Evolutionary conservation across 2,888 invertebrate species (phyloP).

Genomic region (Caenorhabditis sp.): DNA sequence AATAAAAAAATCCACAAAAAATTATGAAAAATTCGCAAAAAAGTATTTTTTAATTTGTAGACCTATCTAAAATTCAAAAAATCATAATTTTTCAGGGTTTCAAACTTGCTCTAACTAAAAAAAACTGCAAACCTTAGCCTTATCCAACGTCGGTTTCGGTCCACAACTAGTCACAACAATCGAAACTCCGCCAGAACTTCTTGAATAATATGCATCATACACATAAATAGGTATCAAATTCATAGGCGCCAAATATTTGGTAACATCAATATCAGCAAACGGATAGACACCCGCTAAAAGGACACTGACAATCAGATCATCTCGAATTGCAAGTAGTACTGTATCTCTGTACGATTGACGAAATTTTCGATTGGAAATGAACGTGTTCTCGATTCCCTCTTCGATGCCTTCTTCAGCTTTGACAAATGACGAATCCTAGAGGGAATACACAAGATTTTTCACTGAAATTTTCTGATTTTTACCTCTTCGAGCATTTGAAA

Average conservation of each 20-base stretch:
- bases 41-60: too few relatives aligned
- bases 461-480: background rate
- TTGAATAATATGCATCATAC: constrained; percentile 9
- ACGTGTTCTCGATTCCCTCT: constrained; percentile 21
- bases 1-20: too few relatives aligned
- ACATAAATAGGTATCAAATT: constrained; percentile 2
- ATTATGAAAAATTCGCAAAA: too few relatives aligned
- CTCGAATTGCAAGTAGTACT: constrained; percentile 17
- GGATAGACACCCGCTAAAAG: constrained; percentile 30
- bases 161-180: constrained; percentile 1
- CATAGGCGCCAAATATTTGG: background rate
- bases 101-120: too few relatives aligned
- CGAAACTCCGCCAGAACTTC: constrained; percentile 2
- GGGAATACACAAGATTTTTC: background rate
- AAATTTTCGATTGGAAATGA: constrained; percentile 10
- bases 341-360: constrained; percentile 13
- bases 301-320: constrained; percentile 18
- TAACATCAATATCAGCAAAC: constrained; percentile 21
- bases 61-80: too few relatives aligned
- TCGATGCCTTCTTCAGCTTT: constrained; percentile 27
- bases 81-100: too few relatives aligned
- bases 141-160: constrained; percentile 14
- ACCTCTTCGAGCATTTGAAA: constrained; percentile 34
- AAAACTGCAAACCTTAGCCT: constrained; percentile 9
- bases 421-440: constrained; percentile 24